Evolutionary conservation across 2,888 invertebrate genomes (phyloP), one percentile per base, ranked within the genome.

Genomic region (Yponomeuta malinellus): DNA sequence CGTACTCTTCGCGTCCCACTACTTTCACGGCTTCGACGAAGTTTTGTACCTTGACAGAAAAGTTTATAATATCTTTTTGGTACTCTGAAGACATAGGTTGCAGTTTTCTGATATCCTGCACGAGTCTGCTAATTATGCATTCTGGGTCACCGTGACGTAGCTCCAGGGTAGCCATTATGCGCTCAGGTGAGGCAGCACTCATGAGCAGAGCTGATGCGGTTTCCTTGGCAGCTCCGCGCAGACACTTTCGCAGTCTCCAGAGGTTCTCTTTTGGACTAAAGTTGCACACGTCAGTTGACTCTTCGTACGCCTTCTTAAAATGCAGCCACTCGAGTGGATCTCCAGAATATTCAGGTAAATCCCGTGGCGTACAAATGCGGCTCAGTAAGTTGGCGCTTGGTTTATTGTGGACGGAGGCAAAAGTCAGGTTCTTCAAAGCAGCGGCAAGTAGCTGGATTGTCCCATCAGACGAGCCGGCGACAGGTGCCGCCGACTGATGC

Each of bases 271-370:
- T 23, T 3, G 5, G 12, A 43, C 37, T 70, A n/a, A 70, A 70
- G 2, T 37, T 70, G 43, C 63, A 37, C 12, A 64, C 15, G 6
- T 70, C 43, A 15, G 69, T 69, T 8, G 69, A 69, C 31, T 59
- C 69, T 12, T 68, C 43, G 48, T 68, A 68, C 43, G 68, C 68
- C 37, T 74, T 71, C 68, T 74, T 77, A 43, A 77, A 76, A 2
- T 70, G 72, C 8, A 78, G 71, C 76, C 77, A 78, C 4, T 78
- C 76, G 72, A 78, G 37, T 0, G 75, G 76, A 70, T 78, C 75
- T 9, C 77, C 76, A 6, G 48, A 74, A 63, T 23, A 23, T 23
- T 23, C 23, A 23, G 23, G 23, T 23, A 23, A 23, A 23, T 23
- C 23, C 23, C 23, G 23, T 23, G 23, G 23, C 23, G 23, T 23